Evolutionary conservation across 2,113 vertebrate genomes (phyloP).

Genomic region (Solea senegalensis): DNA sequence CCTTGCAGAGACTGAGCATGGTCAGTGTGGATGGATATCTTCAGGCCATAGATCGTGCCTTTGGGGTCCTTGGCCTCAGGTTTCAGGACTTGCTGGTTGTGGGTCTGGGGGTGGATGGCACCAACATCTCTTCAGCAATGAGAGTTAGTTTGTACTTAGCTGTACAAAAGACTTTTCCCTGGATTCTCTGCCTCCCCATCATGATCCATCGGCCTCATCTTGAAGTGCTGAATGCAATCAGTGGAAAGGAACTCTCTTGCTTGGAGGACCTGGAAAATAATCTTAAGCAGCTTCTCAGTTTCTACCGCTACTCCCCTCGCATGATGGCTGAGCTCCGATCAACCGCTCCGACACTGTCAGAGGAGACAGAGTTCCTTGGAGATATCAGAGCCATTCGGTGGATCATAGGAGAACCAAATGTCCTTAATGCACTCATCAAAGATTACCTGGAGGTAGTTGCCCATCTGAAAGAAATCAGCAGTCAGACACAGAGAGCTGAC

Average conservation of each 20-base stretch:
- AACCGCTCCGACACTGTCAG: constrained; percentile 89
- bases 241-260: constrained; percentile 93
- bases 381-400: constrained; percentile 93
- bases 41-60: constrained; percentile 91
- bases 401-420: constrained; percentile 95
- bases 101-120: constrained; percentile 90
- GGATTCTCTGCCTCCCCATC: constrained; percentile 93
- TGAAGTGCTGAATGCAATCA: constrained; percentile 93
- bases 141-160: constrained; percentile 90
- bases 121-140: constrained; percentile 87
- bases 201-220: constrained; percentile 95
- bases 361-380: constrained; percentile 94
- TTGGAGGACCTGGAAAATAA: constrained; percentile 96
- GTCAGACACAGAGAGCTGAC: constrained; percentile 91
- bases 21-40: constrained; percentile 90
- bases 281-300: constrained; percentile 94
- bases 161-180: constrained; percentile 91
- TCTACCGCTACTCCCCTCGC: constrained; percentile 94
- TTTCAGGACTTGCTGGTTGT: constrained; percentile 90
- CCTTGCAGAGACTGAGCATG: constrained; percentile 89
- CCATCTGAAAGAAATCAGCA: constrained; percentile 93
- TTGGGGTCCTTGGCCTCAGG: constrained; percentile 87
- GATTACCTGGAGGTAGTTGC: constrained; percentile 95
- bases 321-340: constrained; percentile 91
- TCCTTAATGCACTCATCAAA: constrained; percentile 95